Conservation (phyloP, 2,888 invertebrate species). For the Andrena minutula region DNA sequence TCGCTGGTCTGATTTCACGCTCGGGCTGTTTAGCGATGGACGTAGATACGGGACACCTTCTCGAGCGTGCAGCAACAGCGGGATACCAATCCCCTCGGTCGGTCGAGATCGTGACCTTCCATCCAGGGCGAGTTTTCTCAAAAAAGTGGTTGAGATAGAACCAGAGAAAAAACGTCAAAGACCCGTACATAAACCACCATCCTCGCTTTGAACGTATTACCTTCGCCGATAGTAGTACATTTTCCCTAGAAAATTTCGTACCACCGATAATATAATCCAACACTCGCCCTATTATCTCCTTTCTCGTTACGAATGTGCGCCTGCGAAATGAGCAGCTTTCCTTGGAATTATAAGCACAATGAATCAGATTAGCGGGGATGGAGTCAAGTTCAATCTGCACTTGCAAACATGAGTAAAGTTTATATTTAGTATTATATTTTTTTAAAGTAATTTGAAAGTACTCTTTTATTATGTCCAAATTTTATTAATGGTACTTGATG, state of each 20-base stretch:
- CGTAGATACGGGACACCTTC: slow-evolving; percentile 82
- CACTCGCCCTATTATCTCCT: neutral
- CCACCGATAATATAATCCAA: neutral
- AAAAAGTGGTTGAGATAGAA: slow-evolving; percentile 65
- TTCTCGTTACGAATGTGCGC: neutral
- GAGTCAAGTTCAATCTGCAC: too few species aligned
- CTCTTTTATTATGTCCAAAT: too few species aligned
- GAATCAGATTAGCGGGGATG: too few species aligned
- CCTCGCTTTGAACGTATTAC: slow-evolving; percentile 28
- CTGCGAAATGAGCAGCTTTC: neutral
- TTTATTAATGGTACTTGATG: too few species aligned
- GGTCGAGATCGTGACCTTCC: slow-evolving; percentile 73
- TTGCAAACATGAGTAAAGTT: too few species aligned
- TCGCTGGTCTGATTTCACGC: slow-evolving; percentile 83
- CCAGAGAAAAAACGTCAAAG: slow-evolving; percentile 52
- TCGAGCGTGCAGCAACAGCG: slow-evolving; percentile 73
- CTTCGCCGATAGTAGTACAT: neutral
- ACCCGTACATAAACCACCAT: slow-evolving; percentile 26
- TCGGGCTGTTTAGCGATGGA: slow-evolving; percentile 82
- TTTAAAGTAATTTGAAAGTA: too few species aligned
- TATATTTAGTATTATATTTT: too few species aligned
- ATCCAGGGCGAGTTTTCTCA: slow-evolving; percentile 70
- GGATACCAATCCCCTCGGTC: slow-evolving; percentile 73
- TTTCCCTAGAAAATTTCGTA: slow-evolving; percentile 1
- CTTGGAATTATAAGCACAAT: too few species aligned